Base-by-base conservation (phyloP, 2,113 vertebrate species). In the Nansenia antarctica region DNA sequence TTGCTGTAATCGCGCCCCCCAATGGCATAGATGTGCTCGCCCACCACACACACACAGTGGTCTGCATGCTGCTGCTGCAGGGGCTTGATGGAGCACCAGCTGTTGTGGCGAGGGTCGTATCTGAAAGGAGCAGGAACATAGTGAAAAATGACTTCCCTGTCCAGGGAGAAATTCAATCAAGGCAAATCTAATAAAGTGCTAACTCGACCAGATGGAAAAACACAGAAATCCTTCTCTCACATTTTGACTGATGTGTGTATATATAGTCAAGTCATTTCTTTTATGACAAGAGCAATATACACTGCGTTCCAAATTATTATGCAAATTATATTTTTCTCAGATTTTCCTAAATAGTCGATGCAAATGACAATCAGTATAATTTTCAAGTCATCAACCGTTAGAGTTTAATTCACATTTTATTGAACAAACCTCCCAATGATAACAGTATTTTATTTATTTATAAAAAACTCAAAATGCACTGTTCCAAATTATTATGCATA, bases 31-130 rank as follows among this genome's bases (percentile, higher is more conserved):
- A 99, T 95, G 42, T 91, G 90, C 53, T 84, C 87, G 5, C 90
- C 96, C 80, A 94, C 76, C 0, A 96, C 94, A 67, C 97, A 99
- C 34, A 99, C 93, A 3, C 94, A 96, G 77, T 98, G 93, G 85
- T 99, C 96, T 0, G 97, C 95, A 0, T 95, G 97, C 79, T 96
- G 94, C 64, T 94, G 94, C 87, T 94, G 96, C 76, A 99, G 86
- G 24, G 98, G 87, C 85, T 94, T 92, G 85, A 99, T 95, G 81
- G 92, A 80, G 87, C 94, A 95, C 98, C 98, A 99, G 67, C 83
- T 92, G 88, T 98, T 98, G 91, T 98, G 95, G 61, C 97, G 92
- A 0, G 97, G 97, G 85, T 99, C 97, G 5, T 98, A 99, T 85
- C 98, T 99, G 72, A 11, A 54, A 3, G 35, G n/a, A 7, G 24